phyloP scores from a whole-genome alignment of 2,888 invertebrate genomes.

The Nephrocerus scutellatus region DNA sequence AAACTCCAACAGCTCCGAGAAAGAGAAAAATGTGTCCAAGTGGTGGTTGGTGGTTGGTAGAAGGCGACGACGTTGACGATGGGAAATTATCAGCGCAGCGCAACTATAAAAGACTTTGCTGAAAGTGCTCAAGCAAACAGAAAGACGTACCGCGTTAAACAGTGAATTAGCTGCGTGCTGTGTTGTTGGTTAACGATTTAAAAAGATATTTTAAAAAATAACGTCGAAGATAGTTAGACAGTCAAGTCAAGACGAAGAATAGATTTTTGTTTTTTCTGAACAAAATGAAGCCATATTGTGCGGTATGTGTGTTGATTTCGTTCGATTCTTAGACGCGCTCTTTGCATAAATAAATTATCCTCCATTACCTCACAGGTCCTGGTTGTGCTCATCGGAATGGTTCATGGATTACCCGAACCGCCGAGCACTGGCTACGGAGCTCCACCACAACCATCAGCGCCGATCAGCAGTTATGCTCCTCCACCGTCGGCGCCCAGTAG shows the following conservation, averaged over 20 bases:
- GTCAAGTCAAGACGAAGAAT: not conserved
- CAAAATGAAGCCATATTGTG: constrained; percentile 44
- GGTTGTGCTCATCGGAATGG: constrained; percentile 39
- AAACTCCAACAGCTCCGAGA: no score
- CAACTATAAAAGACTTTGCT: constrained; percentile 45
- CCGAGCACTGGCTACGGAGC: constrained; percentile 42
- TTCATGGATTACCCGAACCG: constrained; percentile 42
- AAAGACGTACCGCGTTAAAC: constrained; percentile 43
- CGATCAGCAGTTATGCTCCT: constrained; percentile 37
- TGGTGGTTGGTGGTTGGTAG: no score
- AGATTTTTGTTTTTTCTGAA: no score
- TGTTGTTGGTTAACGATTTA: constrained; percentile 14
- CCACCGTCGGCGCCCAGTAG: constrained; percentile 49
- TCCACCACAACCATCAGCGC: constrained; percentile 30
- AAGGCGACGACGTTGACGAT: no score
- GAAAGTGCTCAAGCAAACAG: constrained; percentile 43
- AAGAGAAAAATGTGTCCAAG: no score
- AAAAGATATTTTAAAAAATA: constrained; percentile 20
- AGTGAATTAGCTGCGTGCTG: constrained; percentile 28
- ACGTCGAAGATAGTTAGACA: constrained; percentile 4
- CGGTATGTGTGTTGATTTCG: constrained; percentile 32
- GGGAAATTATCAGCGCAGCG: no score
- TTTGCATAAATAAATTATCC: not conserved
- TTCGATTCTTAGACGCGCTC: not conserved
- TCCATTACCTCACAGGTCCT: constrained; percentile 18